Evolutionary conservation across 2,113 vertebrate genomes (phyloP).

Genomic region (Hippocampus abdominalis): DNA sequence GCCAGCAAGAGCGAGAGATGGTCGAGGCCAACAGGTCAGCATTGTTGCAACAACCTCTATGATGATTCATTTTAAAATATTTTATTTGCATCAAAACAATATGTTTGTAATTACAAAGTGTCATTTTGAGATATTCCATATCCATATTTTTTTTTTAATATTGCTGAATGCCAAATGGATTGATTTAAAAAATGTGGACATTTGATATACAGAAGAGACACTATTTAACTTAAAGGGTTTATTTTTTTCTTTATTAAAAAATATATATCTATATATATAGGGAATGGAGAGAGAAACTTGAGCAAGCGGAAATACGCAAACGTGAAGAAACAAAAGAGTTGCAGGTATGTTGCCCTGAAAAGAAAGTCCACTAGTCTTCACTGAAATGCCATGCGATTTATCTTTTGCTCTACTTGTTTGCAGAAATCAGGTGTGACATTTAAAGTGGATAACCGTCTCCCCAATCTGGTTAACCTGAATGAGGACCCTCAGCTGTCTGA

Average conservation of each 20-base stretch:
- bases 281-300: slow-evolving; percentile 88
- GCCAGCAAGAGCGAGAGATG: slow-evolving; percentile 86
- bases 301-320: slow-evolving; percentile 87
- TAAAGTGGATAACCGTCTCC: slow-evolving; percentile 87
- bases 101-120: neutral
- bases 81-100: neutral
- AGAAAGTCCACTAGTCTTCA: rapidly evolving
- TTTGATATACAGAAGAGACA: no score
- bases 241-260: neutral
- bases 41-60: slow-evolving; percentile 8
- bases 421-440: slow-evolving; percentile 90
- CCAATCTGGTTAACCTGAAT: slow-evolving; percentile 93
- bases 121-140: neutral
- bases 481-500: slow-evolving; percentile 97
- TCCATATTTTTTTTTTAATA: neutral
- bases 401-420: slow-evolving; percentile 13
- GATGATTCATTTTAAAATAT: neutral
- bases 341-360: slow-evolving; percentile 72
- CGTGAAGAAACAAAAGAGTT: slow-evolving; percentile 85
- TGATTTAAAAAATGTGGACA: neutral
- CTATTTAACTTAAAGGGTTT: neutral
- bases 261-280: slow-evolving; percentile 53
- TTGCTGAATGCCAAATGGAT: neutral
- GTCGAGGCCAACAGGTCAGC: slow-evolving; percentile 83
- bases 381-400: neutral